phyloP scores from a whole-genome alignment of 2,797 vertebrate species.

The Enteromius radiatus region DNA sequence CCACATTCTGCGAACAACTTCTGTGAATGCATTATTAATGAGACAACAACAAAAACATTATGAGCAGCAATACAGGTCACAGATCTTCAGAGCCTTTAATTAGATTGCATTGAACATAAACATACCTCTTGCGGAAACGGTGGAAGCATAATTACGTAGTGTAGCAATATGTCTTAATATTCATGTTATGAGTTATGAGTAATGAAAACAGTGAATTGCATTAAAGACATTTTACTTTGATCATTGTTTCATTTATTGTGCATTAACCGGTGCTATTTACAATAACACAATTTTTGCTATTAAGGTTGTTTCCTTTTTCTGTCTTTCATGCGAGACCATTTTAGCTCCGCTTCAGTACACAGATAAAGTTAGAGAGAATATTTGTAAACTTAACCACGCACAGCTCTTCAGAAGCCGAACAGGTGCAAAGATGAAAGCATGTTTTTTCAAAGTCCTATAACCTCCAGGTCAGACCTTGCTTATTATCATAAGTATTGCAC shows the following conservation, averaged over 20 bases:
- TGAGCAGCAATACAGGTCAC: conserved; percentile 18
- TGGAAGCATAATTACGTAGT: neutral
- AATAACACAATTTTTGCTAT: neutral
- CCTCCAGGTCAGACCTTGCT: conserved; percentile 29
- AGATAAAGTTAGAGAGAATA: conserved; percentile 13
- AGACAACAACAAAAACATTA: conserved; percentile 29
- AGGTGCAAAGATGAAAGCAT: conserved; percentile 50
- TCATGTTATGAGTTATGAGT: neutral
- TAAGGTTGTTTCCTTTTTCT: neutral
- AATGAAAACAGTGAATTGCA: conserved; percentile 1
- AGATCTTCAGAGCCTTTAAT: conserved; percentile 23
- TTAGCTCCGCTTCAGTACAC: conserved; percentile 27
- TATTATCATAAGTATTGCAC: conserved; percentile 33
- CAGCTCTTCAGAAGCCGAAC: conserved; percentile 19
- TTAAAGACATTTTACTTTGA: neutral
- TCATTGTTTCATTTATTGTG: neutral
- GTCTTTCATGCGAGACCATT: neutral
- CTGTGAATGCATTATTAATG: conserved; percentile 40
- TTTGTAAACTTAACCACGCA: conserved; percentile 2
- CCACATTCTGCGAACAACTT: conserved; percentile 11
- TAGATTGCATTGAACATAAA: conserved; percentile 11
- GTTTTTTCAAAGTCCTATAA: conserved; percentile 38
- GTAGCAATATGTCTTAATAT: conserved; percentile 12
- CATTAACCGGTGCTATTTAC: neutral
- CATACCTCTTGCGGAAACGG: neutral